Evolutionary conservation across 2,797 vertebrate species (phyloP).

Genomic region (Typhlichthys eigenmanni): DNA sequence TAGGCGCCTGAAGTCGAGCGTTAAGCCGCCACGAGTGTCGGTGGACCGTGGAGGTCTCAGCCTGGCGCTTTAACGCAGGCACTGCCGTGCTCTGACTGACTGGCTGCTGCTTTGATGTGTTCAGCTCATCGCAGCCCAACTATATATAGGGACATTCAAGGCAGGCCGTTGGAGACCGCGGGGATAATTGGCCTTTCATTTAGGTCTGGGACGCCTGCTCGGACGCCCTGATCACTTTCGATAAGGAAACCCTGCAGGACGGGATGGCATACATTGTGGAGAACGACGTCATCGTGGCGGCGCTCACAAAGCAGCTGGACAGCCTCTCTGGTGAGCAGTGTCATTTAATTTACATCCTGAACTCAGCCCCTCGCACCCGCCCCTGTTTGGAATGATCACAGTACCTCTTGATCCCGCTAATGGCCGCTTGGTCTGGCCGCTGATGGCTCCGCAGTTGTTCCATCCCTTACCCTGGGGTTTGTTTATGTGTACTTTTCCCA

Average conservation of each 20-base stretch:
- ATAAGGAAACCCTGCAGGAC: slow-evolving; percentile 90
- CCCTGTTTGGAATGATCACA: slow-evolving; percentile 19
- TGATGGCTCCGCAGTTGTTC: slow-evolving; percentile 62
- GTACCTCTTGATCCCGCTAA: slow-evolving; percentile 43
- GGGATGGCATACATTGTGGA: slow-evolving; percentile 97
- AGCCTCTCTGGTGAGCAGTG: slow-evolving; percentile 82
- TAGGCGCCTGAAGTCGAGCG: slow-evolving; percentile 32
- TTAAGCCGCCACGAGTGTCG: slow-evolving; percentile 33
- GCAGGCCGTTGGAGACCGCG: slow-evolving; percentile 62
- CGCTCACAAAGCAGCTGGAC: slow-evolving; percentile 89
- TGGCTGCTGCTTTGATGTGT: slow-evolving; percentile 73
- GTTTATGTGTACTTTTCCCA: slow-evolving; percentile 70
- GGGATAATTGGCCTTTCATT: slow-evolving; percentile 66
- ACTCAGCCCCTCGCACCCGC: slow-evolving; percentile 25
- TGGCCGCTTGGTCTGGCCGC: slow-evolving; percentile 51
- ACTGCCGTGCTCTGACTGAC: slow-evolving; percentile 40
- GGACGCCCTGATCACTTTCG: slow-evolving; percentile 95
- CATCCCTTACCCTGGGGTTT: slow-evolving; percentile 59
- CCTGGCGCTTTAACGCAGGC: slow-evolving; percentile 40
- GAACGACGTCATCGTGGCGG: slow-evolving; percentile 90
- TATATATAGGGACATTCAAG: slow-evolving; percentile 71
- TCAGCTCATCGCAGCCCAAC: slow-evolving; percentile 55
- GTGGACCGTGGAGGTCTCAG: slow-evolving; percentile 48
- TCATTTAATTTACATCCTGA: slow-evolving; percentile 25
- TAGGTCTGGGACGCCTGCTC: slow-evolving; percentile 99